phyloP scores from a whole-genome alignment of 2,113 vertebrate species.

The Sapajus apella region DNA sequence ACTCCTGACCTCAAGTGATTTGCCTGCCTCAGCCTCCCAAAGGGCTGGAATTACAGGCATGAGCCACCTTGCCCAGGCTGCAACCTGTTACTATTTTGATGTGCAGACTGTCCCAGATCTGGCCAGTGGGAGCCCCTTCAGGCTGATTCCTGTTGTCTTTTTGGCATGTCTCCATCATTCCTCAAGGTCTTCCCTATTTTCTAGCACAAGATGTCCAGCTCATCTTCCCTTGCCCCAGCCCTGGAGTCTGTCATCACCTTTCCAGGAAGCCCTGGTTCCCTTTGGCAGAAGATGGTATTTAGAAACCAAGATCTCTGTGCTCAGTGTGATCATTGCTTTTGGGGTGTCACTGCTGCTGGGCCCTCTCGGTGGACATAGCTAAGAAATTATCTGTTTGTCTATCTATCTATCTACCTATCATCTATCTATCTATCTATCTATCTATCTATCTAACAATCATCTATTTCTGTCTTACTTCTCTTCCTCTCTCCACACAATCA shows the following conservation, averaged over 20 bases:
- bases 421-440: too few species aligned
- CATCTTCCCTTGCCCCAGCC: not conserved
- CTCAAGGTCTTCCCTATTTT: not conserved
- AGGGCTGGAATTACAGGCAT: too few species aligned
- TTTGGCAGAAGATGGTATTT: not conserved
- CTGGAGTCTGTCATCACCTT: not conserved
- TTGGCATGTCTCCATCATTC: not conserved
- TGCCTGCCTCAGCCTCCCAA: too few species aligned
- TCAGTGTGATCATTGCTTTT: not conserved
- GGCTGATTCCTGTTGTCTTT: not conserved
- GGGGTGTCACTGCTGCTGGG: not conserved
- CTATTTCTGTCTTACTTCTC: not conserved
- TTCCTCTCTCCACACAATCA: not conserved
- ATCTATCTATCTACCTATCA: not conserved
- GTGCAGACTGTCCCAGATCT: not conserved
- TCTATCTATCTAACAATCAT: too few species aligned
- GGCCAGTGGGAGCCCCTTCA: not conserved
- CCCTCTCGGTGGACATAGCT: not conserved
- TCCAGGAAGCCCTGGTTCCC: not conserved
- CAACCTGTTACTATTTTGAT: not conserved
- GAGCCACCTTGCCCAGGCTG: too few species aligned
- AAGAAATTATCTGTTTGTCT: not conserved
- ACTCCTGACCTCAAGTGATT: too few species aligned
- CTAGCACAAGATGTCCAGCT: not conserved
- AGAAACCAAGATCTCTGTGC: not conserved